Evolutionary conservation across 1,140 invertebrate genomes (phyloP), one percentile per base, ranked within the genome.

Genomic region (Ephestia elutella): DNA sequence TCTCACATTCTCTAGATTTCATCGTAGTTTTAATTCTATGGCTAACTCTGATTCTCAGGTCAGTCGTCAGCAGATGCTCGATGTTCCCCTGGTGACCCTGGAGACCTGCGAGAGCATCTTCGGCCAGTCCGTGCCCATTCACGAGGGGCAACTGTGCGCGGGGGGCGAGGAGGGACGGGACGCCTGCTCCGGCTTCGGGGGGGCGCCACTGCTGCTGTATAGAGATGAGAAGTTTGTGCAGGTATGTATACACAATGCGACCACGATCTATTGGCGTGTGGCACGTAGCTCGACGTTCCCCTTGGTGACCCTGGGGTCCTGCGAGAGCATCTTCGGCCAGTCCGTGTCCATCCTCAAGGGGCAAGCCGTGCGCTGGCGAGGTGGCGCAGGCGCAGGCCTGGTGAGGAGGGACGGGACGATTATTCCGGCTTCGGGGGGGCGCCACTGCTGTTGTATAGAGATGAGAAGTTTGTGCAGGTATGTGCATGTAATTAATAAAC

Each of bases 361-460:
- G 0, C 92, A 93, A 71, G n/a, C 74, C 94, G 53, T 94, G 93
- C 66, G 93, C 92, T 10, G 93, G 93, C 0, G n/a, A n/a, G n/a
- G n/a, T n/a, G n/a, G n/a, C n/a, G n/a, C n/a, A n/a, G n/a, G n/a
- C n/a, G n/a, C n/a, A n/a, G n/a, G n/a, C n/a, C n/a, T n/a, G 93
- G 92, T 0, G 91, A 93, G 68, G 86, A 79, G 51, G 90, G 90
- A 0, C 89, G 90, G 53, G 93, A 94, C 75, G 93, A 92, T 0
- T 94, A 93, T 62, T 90, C 92, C 8, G 93, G 93, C 1, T 94
- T 94, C 67, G 93, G 93, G 4, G 93, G 93, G 8, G 91, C 93
- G 0, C 93, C 93, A 0, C 75, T 94, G 1, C 73, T 94, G 35
- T 71, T 92, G 0, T 86, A 86, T 48, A 89, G 91, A 59, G 90